These are phyloP conservation scores for Aptenodytes forsteri DNA, from an alignment of 2,113 vertebrate species.

Conservation along the genomic window DNA sequence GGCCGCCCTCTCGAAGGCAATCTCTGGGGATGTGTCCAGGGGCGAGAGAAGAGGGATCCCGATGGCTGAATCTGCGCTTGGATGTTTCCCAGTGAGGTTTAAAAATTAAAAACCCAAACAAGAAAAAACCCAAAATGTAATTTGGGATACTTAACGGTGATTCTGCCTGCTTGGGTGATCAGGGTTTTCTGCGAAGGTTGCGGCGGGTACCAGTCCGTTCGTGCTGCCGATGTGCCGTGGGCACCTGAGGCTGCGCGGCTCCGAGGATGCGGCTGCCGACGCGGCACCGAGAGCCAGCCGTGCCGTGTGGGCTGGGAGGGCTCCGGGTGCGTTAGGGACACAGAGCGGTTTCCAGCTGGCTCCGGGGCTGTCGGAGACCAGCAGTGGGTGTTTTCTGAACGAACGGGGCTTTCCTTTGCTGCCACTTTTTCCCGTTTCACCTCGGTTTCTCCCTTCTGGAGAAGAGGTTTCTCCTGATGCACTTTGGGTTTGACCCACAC, in stretches of 20 bases:
- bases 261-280: fast-evolving
- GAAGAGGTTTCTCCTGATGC: neutral
- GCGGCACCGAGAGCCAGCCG: fast-evolving
- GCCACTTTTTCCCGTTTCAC: fast-evolving
- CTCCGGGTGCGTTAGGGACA: neutral
- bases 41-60: neutral
- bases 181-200: neutral
- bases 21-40: neutral
- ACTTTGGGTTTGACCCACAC: fast-evolving
- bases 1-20: neutral
- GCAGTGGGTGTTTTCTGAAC: too few species aligned
- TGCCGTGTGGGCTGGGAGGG: neutral
- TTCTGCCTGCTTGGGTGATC: neutral
- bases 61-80: fast-evolving
- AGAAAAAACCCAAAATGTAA: too few species aligned
- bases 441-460: neutral
- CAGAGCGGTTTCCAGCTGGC: neutral
- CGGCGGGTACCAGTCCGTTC: fast-evolving
- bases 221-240: neutral
- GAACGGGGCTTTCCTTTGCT: neutral
- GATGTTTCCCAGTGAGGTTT: neutral
- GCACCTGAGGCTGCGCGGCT: neutral
- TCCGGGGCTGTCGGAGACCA: neutral
- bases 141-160: neutral
- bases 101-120: neutral